Evolutionary conservation across 2,113 vertebrate species (phyloP).

Genomic region (Menidia beryllina): DNA sequence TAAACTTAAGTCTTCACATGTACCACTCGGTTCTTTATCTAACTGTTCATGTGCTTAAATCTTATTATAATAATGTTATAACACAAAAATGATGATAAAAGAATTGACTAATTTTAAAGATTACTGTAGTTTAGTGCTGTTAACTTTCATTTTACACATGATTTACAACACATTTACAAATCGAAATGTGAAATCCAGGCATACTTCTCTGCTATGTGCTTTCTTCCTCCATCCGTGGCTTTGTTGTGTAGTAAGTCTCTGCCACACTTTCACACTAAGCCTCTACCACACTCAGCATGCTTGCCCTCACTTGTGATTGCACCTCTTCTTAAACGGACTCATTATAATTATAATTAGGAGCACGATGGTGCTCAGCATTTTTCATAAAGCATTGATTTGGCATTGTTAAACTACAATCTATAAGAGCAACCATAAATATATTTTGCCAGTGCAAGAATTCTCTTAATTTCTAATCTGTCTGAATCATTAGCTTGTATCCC

Average conservation of each 20-base stretch:
- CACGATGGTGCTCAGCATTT: background rate
- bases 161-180: too few species aligned
- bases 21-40: too few species aligned
- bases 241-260: background rate
- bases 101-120: too few species aligned
- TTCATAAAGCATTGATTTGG: background rate
- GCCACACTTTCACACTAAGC: background rate
- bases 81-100: too few species aligned
- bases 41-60: too few species aligned
- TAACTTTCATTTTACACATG: too few species aligned
- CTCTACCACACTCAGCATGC: background rate
- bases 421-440: background rate
- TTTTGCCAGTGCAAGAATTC: background rate
- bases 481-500: background rate
- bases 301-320: background rate
- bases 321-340: background rate
- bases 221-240: background rate
- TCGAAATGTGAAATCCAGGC: too few species aligned
- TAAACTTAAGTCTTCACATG: too few species aligned
- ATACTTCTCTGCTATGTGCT: too few species aligned
- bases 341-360: background rate
- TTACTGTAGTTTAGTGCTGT: too few species aligned
- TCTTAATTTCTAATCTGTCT: background rate
- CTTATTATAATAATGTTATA: too few species aligned
- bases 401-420: background rate